phyloP scores from a whole-genome alignment of 2,113 vertebrate genomes.

The Channa maculata region DNA sequence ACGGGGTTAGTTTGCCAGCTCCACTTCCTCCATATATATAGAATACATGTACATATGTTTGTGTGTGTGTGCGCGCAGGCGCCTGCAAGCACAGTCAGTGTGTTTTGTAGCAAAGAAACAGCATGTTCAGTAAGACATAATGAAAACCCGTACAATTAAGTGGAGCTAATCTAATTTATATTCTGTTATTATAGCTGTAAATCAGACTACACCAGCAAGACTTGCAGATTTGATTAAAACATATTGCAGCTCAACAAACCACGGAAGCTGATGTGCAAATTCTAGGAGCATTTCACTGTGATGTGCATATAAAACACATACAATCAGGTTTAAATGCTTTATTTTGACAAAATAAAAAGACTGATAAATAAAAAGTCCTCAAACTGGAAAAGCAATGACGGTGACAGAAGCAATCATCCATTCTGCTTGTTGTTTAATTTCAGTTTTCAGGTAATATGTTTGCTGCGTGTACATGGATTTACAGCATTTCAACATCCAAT shows the following conservation, averaged over 20 bases:
- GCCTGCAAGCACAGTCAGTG: too few relatives aligned
- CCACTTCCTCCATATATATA: too few relatives aligned
- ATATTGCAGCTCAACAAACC: too few relatives aligned
- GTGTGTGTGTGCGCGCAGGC: too few relatives aligned
- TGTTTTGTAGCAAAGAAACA: too few relatives aligned
- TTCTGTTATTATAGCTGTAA: too few relatives aligned
- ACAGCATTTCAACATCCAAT: constrained; percentile 77
- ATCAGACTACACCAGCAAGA: too few relatives aligned
- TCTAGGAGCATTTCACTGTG: neutral
- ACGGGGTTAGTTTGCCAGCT: too few relatives aligned
- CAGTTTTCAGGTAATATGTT: constrained; percentile 7
- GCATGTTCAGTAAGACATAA: too few relatives aligned
- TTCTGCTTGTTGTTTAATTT: neutral
- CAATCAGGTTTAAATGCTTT: constrained; percentile 40
- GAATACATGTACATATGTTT: too few relatives aligned
- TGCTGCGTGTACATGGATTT: constrained; percentile 1
- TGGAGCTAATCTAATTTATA: too few relatives aligned
- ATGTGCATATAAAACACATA: neutral
- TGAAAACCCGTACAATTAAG: too few relatives aligned
- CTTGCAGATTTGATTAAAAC: neutral
- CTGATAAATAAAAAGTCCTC: constrained; percentile 29
- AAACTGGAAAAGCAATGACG: constrained; percentile 1
- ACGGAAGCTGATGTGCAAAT: neutral
- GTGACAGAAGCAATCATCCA: constrained; percentile 6
- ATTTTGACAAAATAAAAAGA: constrained; percentile 21